A percentile compares a stretch with the other conserved stretches of the same genome.
These are phyloP conservation scores for Brassicogethes aeneus DNA, from an alignment of 2,888 invertebrate genomes.

Conservation along the genomic window DNA sequence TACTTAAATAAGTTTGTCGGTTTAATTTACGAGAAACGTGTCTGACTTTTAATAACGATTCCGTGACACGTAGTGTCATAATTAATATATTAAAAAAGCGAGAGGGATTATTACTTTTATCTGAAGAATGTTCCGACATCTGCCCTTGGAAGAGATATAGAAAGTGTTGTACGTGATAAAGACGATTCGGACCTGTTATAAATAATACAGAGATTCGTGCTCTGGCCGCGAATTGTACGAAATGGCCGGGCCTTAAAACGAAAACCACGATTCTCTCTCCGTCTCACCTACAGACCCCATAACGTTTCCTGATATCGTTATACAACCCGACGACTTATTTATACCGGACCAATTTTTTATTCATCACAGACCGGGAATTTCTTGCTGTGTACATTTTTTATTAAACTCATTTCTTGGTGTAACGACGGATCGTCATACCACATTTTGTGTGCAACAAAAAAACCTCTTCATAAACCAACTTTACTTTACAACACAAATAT, in stretches of 20 bases:
- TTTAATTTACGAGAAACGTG: neutral
- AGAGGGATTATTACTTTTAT: neutral
- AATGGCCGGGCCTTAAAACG: constrained; percentile 9
- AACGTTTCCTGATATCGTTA: too few species aligned
- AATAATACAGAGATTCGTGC: constrained; percentile 32
- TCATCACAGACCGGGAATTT: too few species aligned
- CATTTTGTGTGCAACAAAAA: too few species aligned
- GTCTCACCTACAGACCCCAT: too few species aligned
- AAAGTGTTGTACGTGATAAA: constrained; percentile 33
- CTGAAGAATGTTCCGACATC: neutral
- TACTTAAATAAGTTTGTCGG: too few species aligned
- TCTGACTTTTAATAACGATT: neutral
- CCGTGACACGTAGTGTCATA: neutral
- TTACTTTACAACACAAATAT: too few species aligned
- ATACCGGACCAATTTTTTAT: too few species aligned
- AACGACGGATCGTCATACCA: too few species aligned
- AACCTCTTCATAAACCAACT: too few species aligned
- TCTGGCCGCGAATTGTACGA: constrained; percentile 19
- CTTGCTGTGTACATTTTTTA: too few species aligned
- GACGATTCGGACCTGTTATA: constrained; percentile 31
- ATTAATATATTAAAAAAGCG: neutral
- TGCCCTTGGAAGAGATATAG: constrained; percentile 22
- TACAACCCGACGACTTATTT: too few species aligned
- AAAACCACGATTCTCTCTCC: neutral
- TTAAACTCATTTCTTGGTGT: too few species aligned